Evolutionary conservation across 1,140 invertebrate species (phyloP), one percentile per base, ranked within the genome.

Genomic region (Aricia agestis): DNA sequence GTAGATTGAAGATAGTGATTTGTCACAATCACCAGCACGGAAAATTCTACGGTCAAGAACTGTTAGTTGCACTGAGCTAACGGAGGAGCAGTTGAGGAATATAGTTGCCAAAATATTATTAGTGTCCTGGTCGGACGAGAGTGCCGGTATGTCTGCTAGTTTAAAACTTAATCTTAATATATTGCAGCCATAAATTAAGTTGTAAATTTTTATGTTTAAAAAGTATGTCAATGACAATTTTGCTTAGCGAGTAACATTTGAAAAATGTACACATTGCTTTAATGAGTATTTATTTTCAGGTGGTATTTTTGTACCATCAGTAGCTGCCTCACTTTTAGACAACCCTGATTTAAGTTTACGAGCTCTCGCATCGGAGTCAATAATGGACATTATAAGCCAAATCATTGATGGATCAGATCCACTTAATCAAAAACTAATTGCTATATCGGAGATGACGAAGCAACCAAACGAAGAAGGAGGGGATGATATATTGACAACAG

Each of bases 311-410:
- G 87, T 96, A 70, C 94, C 94, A 31, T 93, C 95, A 70, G 93
- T 94, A 57, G 93, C 93, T 15, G 93, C 92, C 67, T 89, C 90
- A 19, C 73, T 94, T 25, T 85, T 88, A 70, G 91, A 87, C 73
- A 91, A 83, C 78, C 92, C 85, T 79, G 85, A 82, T 74, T 82
- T 86, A 71, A 82, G 77, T 82, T 93, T 93, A 84, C 90, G 93
- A 57, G 92, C 91, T 80, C 81, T 89, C 91, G 95, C 87, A 77
- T 96, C 78, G 81, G 93, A 95, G 82, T 93, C 93, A 66, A 74
- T 96, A 36, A 95, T 96, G 93, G 96, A 96, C 82, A 92, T 95
- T 5, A 78, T 95, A 57, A 88, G 87, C 42, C 92, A 94, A 85
- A 94, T 95, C 71, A 84, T 92, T n/a, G 92, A 92, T 70, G 94